Conservation (phyloP, 2,113 vertebrate genomes). For the Galeopterus variegatus region DNA sequence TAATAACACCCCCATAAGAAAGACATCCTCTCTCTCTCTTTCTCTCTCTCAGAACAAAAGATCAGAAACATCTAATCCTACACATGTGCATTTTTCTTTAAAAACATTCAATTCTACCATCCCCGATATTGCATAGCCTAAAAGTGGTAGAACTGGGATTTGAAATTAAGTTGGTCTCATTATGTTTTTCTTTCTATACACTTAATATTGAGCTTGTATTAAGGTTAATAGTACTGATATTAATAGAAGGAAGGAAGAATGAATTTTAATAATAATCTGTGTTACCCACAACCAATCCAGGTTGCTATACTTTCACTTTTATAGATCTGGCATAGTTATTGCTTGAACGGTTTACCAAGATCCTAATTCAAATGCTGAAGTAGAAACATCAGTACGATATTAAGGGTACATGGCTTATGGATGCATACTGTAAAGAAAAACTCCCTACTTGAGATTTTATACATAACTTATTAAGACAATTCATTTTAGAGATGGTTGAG, state of each 20-base stretch:
- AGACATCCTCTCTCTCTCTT: neutral
- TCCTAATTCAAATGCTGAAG: slow-evolving; percentile 14
- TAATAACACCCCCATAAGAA: neutral
- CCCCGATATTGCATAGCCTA: neutral
- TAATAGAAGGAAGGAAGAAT: slow-evolving; percentile 9
- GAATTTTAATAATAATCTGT: neutral
- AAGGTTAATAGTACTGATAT: neutral
- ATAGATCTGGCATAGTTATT: neutral
- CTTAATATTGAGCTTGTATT: neutral
- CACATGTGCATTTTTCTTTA: no score
- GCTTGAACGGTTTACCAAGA: neutral
- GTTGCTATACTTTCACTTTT: slow-evolving; percentile 25
- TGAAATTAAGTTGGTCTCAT: slow-evolving; percentile 20
- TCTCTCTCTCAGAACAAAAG: slow-evolving; percentile 1
- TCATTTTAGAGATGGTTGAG: slow-evolving; percentile 8
- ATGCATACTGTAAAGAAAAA: neutral
- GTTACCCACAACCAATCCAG: neutral
- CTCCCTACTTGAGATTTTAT: neutral
- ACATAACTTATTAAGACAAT: neutral
- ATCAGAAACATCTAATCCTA: neutral
- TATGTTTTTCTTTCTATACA: neutral
- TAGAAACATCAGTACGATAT: neutral
- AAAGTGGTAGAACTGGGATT: neutral
- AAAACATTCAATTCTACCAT: neutral
- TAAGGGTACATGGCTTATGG: neutral